Conservation (phyloP, 2,113 vertebrate genomes). For the Lontra canadensis region DNA sequence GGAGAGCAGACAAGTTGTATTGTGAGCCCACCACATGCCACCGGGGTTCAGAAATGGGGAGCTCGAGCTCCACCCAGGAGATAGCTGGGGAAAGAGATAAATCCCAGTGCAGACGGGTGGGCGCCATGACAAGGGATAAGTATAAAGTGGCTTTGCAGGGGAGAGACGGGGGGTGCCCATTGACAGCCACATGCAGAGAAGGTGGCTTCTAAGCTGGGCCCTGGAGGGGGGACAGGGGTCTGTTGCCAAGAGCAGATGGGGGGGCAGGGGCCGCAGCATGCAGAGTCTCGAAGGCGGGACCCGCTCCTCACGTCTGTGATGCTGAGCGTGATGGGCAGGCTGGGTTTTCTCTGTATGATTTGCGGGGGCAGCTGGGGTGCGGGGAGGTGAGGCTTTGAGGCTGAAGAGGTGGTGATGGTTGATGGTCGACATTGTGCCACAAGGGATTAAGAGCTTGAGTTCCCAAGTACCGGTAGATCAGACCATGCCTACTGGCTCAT, state of each 20-base stretch:
- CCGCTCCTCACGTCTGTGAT: accelerated
- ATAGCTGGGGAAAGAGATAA: not conserved
- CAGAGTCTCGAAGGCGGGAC: not conserved
- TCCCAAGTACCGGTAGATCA: not conserved
- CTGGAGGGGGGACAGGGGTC: not conserved
- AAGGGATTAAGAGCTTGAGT: not conserved
- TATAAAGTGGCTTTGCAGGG: not conserved
- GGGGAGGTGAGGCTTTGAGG: not conserved
- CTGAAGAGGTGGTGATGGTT: not conserved
- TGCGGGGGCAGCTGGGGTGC: not conserved
- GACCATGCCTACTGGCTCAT: not conserved
- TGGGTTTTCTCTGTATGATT: too few relatives aligned
- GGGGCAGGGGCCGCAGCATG: accelerated
- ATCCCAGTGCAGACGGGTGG: not conserved
- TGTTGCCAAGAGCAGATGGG: not conserved
- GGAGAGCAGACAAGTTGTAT: not conserved
- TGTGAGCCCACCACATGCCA: not conserved
- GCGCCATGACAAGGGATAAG: not conserved
- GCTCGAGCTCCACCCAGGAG: not conserved
- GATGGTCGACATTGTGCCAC: not conserved
- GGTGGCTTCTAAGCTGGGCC: not conserved
- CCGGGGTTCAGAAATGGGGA: not conserved
- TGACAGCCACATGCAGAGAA: not conserved
- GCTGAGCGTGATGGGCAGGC: not conserved
- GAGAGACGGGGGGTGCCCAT: not conserved